These are phyloP conservation scores for Orthosia gothica DNA, from an alignment of 2,888 invertebrate genomes.

Conservation along the genomic window DNA sequence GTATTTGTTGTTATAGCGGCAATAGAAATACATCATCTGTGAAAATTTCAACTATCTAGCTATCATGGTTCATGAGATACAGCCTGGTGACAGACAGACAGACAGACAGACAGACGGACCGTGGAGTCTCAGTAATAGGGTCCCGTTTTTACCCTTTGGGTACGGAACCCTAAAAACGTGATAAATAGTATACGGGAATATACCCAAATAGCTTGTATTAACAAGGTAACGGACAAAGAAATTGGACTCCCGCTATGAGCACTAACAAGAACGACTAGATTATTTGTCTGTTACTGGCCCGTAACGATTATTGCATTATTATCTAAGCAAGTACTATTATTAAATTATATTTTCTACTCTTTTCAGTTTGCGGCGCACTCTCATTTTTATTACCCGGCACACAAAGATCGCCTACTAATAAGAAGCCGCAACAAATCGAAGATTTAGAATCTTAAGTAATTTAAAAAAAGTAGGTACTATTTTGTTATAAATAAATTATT, in stretches of 20 bases:
- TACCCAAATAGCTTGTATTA: not conserved
- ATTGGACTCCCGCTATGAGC: not conserved
- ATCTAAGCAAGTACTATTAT: not conserved
- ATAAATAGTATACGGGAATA: too few species aligned
- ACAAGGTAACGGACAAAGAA: not conserved
- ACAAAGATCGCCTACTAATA: constrained; percentile 46
- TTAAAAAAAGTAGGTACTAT: not conserved
- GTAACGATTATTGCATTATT: not conserved
- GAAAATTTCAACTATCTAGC: too few species aligned
- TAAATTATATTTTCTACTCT: constrained; percentile 40
- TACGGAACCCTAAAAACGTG: too few species aligned
- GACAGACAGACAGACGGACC: too few species aligned
- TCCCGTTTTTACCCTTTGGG: too few species aligned
- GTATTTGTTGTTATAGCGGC: too few species aligned
- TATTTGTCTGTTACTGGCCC: not conserved
- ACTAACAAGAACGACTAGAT: not conserved
- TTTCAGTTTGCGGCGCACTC: constrained; percentile 81
- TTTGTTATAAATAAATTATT: constrained; percentile 16
- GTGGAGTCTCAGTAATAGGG: too few species aligned
- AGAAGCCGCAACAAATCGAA: constrained; percentile 10
- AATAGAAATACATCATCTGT: too few species aligned
- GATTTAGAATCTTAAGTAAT: constrained; percentile 51
- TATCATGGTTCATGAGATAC: too few species aligned
- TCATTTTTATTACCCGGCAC: constrained; percentile 75
- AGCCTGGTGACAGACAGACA: too few species aligned